phyloP scores from a whole-genome alignment of 1,140 invertebrate species.

The Magallana ariakensis region DNA sequence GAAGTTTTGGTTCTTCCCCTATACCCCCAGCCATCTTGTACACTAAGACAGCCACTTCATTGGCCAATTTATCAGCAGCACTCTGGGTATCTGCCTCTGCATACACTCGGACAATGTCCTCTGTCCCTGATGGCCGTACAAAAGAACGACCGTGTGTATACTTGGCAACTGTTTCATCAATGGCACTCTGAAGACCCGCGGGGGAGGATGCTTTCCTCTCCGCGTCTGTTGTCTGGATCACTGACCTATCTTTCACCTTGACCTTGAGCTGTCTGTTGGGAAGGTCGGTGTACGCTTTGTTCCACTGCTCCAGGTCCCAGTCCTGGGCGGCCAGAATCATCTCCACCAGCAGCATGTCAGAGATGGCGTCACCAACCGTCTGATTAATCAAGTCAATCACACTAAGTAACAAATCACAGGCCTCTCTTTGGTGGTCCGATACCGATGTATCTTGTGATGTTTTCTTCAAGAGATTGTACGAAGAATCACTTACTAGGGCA shows the following conservation, averaged over 20 bases:
- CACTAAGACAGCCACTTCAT: slow-evolving; percentile 88
- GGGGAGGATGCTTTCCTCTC: slow-evolving; percentile 90
- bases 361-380: slow-evolving; percentile 8
- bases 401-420: neutral
- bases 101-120: slow-evolving; percentile 97
- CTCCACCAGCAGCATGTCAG: slow-evolving; percentile 96
- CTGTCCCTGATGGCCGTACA: slow-evolving; percentile 97
- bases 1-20: slow-evolving; percentile 77
- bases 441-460: neutral
- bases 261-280: slow-evolving; percentile 95
- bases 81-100: slow-evolving; percentile 90
- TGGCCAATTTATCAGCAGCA: slow-evolving; percentile 84
- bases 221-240: slow-evolving; percentile 91
- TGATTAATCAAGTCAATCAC: slow-evolving; percentile 73
- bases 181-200: slow-evolving; percentile 89
- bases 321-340: slow-evolving; percentile 90
- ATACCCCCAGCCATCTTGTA: slow-evolving; percentile 89
- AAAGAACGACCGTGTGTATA: slow-evolving; percentile 89
- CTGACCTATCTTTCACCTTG: slow-evolving; percentile 87
- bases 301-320: slow-evolving; percentile 90
- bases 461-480: neutral
- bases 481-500: slow-evolving; percentile 73
- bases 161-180: slow-evolving; percentile 86
- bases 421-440: neutral
- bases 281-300: slow-evolving; percentile 88